A percentile compares a stretch with the other conserved stretches of the same genome.
Evolutionary conservation across 2,888 invertebrate species (phyloP).

Genomic region (Sipha maydis): DNA sequence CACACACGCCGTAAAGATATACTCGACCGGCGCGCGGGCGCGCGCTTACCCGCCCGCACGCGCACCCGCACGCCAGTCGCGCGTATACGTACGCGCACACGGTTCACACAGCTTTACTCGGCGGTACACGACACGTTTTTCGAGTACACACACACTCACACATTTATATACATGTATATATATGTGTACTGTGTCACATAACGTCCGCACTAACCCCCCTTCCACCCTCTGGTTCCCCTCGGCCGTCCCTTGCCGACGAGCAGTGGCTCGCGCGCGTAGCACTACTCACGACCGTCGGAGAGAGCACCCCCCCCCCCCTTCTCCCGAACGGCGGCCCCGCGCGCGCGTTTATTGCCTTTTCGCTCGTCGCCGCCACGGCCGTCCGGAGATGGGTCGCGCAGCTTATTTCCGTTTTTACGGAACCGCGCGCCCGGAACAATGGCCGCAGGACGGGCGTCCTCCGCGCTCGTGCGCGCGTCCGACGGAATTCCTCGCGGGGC

Average conservation of each 20-base stretch:
- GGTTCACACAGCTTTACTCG: background rate
- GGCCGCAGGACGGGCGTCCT: background rate
- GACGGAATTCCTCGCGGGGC: background rate
- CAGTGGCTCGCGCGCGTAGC: background rate
- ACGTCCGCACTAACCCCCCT: background rate
- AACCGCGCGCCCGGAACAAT: conserved; percentile 38
- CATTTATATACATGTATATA: too few species aligned
- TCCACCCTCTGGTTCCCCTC: too few species aligned
- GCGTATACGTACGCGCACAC: background rate
- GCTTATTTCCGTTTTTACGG: conserved; percentile 53
- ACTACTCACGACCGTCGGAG: background rate
- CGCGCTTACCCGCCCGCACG: too few species aligned
- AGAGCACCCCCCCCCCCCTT: too few species aligned
- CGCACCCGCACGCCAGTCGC: too few species aligned
- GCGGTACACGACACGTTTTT: too few species aligned
- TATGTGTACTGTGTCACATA: background rate
- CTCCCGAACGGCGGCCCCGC: background rate
- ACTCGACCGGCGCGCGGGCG: background rate
- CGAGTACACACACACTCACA: background rate
- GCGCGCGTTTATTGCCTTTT: conserved; percentile 34
- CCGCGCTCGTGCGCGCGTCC: background rate
- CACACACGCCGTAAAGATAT: background rate
- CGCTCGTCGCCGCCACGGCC: background rate
- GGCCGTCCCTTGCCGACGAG: background rate
- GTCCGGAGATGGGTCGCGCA: conserved; percentile 38